phyloP scores from a whole-genome alignment of 2,888 invertebrate genomes.

The Camponotus fellah region DNA sequence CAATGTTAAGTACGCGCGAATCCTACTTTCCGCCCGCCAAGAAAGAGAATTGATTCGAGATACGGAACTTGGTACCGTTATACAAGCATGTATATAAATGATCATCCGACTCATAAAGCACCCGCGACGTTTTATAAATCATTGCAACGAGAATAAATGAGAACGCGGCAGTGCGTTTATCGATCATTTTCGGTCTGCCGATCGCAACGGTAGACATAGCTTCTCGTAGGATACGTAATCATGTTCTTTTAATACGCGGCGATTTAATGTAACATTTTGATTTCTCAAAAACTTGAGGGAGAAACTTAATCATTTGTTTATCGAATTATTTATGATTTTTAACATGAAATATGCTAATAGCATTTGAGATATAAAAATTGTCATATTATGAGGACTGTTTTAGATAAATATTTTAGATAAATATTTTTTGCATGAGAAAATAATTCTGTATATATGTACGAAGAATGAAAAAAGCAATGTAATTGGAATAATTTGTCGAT shows the following conservation, averaged over 20 bases:
- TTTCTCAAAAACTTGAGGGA: not conserved
- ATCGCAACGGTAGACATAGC: not conserved
- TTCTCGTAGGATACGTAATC: not conserved
- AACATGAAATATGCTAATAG: not conserved
- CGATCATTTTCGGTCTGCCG: slow-evolving; percentile 10
- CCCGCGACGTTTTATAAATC: slow-evolving; percentile 41
- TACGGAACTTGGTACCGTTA: slow-evolving; percentile 37
- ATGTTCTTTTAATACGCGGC: not conserved
- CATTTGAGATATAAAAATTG: not conserved
- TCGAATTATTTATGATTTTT: not conserved
- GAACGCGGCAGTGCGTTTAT: slow-evolving; percentile 4
- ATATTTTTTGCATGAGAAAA: not conserved
- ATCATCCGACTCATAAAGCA: slow-evolving; percentile 22
- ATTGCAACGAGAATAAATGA: slow-evolving; percentile 29
- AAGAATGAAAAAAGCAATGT: not conserved
- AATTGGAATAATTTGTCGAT: not conserved
- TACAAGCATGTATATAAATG: not conserved
- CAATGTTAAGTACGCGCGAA: slow-evolving; percentile 41
- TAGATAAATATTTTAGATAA: not conserved
- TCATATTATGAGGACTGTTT: not conserved
- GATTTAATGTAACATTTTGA: not conserved
- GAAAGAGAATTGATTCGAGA: slow-evolving; percentile 32
- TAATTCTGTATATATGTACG: not conserved
- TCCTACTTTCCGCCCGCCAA: slow-evolving; percentile 27
- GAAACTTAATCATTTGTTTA: not conserved